Conservation (phyloP, 1,140 invertebrate species). For the Neoseiulus cucumeris region DNA sequence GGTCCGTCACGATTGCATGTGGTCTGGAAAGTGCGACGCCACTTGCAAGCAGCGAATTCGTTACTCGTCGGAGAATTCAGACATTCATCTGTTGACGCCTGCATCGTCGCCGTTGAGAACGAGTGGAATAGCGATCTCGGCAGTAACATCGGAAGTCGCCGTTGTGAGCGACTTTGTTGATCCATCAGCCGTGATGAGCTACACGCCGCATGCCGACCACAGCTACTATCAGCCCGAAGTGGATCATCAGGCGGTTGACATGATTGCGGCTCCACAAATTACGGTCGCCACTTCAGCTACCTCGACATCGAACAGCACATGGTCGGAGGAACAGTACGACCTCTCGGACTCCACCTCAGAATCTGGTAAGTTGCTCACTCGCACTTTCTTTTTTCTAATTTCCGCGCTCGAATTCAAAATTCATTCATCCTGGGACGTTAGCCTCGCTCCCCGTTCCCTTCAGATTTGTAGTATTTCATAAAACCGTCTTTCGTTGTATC, state of each 20-base stretch:
- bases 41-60: background rate
- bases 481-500: too few relatives aligned
- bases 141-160: background rate
- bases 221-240: slow-evolving; percentile 4
- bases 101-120: background rate
- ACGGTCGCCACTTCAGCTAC: background rate
- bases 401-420: too few relatives aligned
- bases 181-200: slow-evolving; percentile 7
- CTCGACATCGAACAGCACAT: background rate
- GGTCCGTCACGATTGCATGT: slow-evolving; percentile 5
- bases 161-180: background rate
- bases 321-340: background rate
- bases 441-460: too few relatives aligned
- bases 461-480: too few relatives aligned
- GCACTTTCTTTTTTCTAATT: too few relatives aligned
- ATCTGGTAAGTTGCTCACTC: background rate
- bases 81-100: background rate
- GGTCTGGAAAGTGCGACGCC: background rate
- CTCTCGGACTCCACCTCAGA: background rate
- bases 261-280: background rate
- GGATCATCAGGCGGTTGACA: background rate
- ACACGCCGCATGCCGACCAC: background rate
- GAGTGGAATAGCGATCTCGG: background rate
- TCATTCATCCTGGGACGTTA: too few relatives aligned
- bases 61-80: slow-evolving; percentile 6